phyloP scores from a whole-genome alignment of 92 coral and sea anemone genomes.

The Diadumene lineata region DNA sequence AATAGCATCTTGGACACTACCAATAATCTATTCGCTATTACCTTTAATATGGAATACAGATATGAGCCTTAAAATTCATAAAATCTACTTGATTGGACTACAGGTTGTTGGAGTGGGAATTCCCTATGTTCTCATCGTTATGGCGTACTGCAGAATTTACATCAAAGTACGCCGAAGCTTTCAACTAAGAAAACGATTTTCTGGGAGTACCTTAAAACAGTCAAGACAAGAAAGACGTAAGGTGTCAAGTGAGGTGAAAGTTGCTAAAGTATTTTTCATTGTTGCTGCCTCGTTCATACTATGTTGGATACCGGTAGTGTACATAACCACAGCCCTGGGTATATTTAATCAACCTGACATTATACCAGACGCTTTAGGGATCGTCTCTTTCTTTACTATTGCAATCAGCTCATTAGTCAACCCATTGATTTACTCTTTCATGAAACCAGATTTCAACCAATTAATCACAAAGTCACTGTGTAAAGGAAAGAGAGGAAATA shows the following conservation, averaged over 20 bases:
- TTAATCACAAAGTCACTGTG: slow-evolving; percentile 29
- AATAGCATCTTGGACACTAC: slow-evolving; percentile 56
- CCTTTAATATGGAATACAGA: slow-evolving; percentile 68
- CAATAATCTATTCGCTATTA: slow-evolving; percentile 48
- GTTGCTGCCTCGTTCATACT: slow-evolving; percentile 67
- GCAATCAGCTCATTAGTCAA: slow-evolving; percentile 75
- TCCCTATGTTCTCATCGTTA: slow-evolving; percentile 56
- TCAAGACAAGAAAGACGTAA: slow-evolving; percentile 34
- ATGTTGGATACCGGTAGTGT: slow-evolving; percentile 77
- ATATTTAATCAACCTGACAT: slow-evolving; percentile 40
- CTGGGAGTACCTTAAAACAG: slow-evolving; percentile 23
- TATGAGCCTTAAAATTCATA: slow-evolving; percentile 41
- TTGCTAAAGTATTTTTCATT: slow-evolving; percentile 58
- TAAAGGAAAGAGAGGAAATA: neutral
- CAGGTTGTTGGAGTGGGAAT: slow-evolving; percentile 62
- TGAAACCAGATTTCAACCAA: slow-evolving; percentile 73
- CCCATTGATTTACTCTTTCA: slow-evolving; percentile 70
- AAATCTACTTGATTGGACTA: slow-evolving; percentile 55
- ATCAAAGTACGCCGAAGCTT: slow-evolving; percentile 52
- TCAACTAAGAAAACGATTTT: slow-evolving; percentile 32
- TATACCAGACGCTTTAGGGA: slow-evolving; percentile 51
- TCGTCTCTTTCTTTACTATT: slow-evolving; percentile 59
- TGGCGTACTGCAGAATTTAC: slow-evolving; percentile 61
- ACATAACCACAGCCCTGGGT: slow-evolving; percentile 64
- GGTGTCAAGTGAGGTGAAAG: slow-evolving; percentile 56